Base-by-base conservation (phyloP, 2,888 invertebrate genomes). In the Hypsopygia costalis region DNA sequence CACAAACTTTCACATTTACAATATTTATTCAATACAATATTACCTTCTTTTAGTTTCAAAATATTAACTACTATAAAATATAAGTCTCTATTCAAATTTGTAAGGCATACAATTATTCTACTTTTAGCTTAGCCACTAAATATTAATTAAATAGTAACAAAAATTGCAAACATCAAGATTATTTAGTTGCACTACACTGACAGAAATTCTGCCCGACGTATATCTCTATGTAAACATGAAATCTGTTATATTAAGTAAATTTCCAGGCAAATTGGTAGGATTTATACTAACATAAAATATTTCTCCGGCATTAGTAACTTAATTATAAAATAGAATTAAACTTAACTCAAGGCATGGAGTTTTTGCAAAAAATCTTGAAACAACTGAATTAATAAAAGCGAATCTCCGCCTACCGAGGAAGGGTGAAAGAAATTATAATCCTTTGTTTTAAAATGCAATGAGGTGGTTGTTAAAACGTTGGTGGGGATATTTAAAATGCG, bases 361-460 rank as follows among this genome's bases (percentile, higher is more conserved):
- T 38, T 32, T 1, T 51, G 56, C 64, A 63, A 68, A 67, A 53
- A 44, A 55, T 51, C 58, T 54, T 62, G 58, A 62, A 70, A 69
- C 69, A 76, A 69, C 73, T 69, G 79, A 85, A 85, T 83, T 81
- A 81, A 82, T 83, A 81, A 85, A 81, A 67, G 73, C 71, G 56
- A 62, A 51, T 60, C 69, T 64, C 72, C 68, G 68, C 72, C 66
- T 65, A 66, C 66, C 46, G 58, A 58, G 55, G 61, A 61, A 62
- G 65, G 75, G 73, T 66, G 71, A 72, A 75, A 73, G 81, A 78
- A 85, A 83, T 86, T 83, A 86, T 86, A 86, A 87, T 86, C 87
- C 80, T 82, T 87, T 87, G 81, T 83, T 86, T 85, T 83, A 86
- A 86, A 88, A 86, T 85, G 87, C 87, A 86, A 82, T 86, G 87